These are phyloP conservation scores for Schizotus pectinicornis DNA, from an alignment of 2,888 invertebrate genomes.

Conservation along the genomic window DNA sequence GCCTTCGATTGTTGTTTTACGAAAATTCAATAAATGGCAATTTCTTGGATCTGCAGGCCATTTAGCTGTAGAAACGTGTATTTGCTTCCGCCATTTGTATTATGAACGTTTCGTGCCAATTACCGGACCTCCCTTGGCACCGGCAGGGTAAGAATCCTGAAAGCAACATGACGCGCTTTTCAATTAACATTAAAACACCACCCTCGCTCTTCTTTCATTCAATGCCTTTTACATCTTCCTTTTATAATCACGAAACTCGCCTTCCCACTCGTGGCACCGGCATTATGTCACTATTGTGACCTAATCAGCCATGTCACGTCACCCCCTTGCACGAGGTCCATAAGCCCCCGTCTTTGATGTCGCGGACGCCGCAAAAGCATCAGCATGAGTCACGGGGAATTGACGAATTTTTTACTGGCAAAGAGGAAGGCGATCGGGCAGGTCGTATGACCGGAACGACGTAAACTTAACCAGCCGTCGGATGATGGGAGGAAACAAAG, in stretches of 20 bases:
- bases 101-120: no score
- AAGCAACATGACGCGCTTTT: background rate
- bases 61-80: no score
- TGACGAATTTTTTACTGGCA: slow-evolving; percentile 5
- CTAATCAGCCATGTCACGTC: slow-evolving; percentile 16
- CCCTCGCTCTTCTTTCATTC: slow-evolving; percentile 9
- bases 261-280: slow-evolving; percentile 16
- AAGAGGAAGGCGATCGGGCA: slow-evolving; percentile 11
- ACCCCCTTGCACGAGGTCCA: slow-evolving; percentile 16
- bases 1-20: no score
- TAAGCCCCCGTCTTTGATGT: slow-evolving; percentile 19
- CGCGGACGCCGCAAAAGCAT: slow-evolving; percentile 3
- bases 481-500: slow-evolving; percentile 2
- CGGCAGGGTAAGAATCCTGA: no score
- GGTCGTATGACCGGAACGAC: slow-evolving; percentile 11
- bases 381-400: slow-evolving; percentile 11
- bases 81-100: slow-evolving; percentile 8
- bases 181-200: background rate
- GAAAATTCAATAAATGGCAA: no score
- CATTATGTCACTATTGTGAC: slow-evolving; percentile 14
- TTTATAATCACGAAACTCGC: slow-evolving; percentile 11
- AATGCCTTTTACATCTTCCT: slow-evolving; percentile 2
- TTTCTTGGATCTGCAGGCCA: no score
- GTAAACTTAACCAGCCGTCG: slow-evolving; percentile 6
- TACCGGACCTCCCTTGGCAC: no score